Evolutionary conservation across 2,888 invertebrate species (phyloP), one percentile per base, ranked within the genome.

Genomic region (Sphaerophoria rueppellii): DNA sequence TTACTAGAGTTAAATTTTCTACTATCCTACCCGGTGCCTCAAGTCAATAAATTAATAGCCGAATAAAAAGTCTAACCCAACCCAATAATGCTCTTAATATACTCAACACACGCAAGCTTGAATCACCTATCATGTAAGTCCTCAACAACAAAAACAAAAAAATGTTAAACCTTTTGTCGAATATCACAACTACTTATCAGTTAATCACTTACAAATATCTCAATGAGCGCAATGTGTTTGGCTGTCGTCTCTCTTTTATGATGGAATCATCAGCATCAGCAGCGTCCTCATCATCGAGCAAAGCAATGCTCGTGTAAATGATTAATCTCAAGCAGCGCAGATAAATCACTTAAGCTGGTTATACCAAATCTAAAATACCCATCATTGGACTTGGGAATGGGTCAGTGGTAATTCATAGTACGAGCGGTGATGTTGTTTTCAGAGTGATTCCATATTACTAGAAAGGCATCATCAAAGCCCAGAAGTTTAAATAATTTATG

Each of bases 271-370:
- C 65, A 67, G 40, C 79, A 67, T 37, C 57, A 55, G 70, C 57
- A 55, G 70, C 65, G 67, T 60, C 80, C 65, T 72, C 80, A 61
- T 69, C 75, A 52, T 6, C 50, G 37, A 50, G 12, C 71, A 12
- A 14, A 34, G 55, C 54, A 43, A 50, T n/a, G 67, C 37, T 16
- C 50, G 48, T 71, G 65, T 65, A 67, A 50, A 75, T 79, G 79
- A 79, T 83, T 71, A 75, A 75, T 79, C 79, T 83, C 79, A 67
- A 67, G 67, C 67, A 71, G 67, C 71, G 50, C 67, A 75, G 75
- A 83, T 83, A 83, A 83, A 83, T 83, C 83, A 80, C 80, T 83
- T 83, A 80, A 83, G 72, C 54, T 16, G 35, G 52, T 35, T 83
- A 83, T 74, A 67, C 61, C 67, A 71, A 79, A 79, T 75, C 75